These are phyloP conservation scores for Homalodisca vitripennis DNA, from an alignment of 1,140 invertebrate genomes.

Conservation along the genomic window DNA sequence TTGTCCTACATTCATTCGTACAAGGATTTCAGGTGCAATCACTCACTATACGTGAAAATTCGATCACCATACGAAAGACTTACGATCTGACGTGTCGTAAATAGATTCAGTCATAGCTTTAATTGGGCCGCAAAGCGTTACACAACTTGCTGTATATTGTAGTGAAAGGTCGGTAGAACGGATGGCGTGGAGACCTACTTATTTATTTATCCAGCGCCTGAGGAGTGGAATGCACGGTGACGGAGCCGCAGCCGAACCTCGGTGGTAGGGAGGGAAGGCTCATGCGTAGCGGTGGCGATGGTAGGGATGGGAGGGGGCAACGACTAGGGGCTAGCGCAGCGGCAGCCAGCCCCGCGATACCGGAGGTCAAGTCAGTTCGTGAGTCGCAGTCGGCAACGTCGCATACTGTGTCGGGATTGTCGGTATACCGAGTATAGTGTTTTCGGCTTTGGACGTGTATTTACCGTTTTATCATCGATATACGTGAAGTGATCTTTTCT, in stretches of 20 bases:
- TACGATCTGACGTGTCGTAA: too few species aligned
- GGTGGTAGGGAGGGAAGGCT: too few species aligned
- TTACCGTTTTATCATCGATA: neutral
- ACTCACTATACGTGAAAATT: too few species aligned
- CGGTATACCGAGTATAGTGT: neutral
- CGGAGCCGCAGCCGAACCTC: neutral
- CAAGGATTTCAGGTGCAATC: too few species aligned
- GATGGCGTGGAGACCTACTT: neutral
- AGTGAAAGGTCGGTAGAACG: neutral
- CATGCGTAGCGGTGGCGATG: too few species aligned
- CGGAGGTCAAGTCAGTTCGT: conserved; percentile 23
- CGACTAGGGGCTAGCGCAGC: neutral
- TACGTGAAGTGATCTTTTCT: neutral
- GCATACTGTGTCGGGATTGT: neutral
- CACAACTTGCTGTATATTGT: too few species aligned
- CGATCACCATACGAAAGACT: too few species aligned
- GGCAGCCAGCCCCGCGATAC: neutral
- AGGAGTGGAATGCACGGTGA: neutral
- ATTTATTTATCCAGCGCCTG: neutral
- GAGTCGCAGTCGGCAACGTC: neutral
- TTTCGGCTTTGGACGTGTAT: neutral
- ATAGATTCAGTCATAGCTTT: too few species aligned
- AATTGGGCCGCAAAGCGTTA: too few species aligned
- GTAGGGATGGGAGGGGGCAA: neutral
- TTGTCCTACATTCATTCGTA: too few species aligned